phyloP scores from a whole-genome alignment of 2,888 invertebrate genomes.

The Caenorhabditis virilis region DNA sequence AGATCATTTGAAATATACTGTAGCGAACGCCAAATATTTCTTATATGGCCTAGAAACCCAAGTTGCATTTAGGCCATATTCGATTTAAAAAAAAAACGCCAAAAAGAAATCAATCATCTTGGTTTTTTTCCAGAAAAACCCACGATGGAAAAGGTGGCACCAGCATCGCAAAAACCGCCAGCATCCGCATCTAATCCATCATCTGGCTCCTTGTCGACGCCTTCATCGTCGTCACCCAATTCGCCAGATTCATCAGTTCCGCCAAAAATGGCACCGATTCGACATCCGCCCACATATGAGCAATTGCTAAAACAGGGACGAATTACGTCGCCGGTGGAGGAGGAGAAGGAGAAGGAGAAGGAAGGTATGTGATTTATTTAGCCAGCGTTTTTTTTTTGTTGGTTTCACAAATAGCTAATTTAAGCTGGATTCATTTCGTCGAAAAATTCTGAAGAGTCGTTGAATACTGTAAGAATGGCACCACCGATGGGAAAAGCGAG shows the following conservation, averaged over 20 bases:
- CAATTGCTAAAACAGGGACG: constrained; percentile 44
- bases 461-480: constrained; percentile 6
- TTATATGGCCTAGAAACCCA: too few relatives aligned
- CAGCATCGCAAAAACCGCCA: too few relatives aligned
- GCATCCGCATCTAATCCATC: too few relatives aligned
- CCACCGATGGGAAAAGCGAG: constrained; percentile 8
- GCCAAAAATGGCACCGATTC: constrained; percentile 38
- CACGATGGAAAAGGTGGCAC: too few relatives aligned
- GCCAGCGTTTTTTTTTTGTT: constrained; percentile 24
- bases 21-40: too few relatives aligned
- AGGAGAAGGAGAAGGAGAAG: background rate
- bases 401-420: background rate
- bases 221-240: background rate
- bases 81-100: too few relatives aligned
- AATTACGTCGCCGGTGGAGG: constrained; percentile 35
- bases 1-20: too few relatives aligned
- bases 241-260: background rate
- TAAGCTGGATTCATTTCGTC: too few relatives aligned
- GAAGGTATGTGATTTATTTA: background rate
- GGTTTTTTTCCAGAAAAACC: too few relatives aligned
- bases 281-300: constrained; percentile 45
- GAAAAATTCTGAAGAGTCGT: constrained; percentile 29
- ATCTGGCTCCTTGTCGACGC: too few relatives aligned
- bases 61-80: too few relatives aligned
- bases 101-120: too few relatives aligned